A percentile compares a stretch with the other conserved stretches of the same genome.
These are phyloP conservation scores for Serinus canaria DNA, from an alignment of 2,113 vertebrate species.

Conservation along the genomic window DNA sequence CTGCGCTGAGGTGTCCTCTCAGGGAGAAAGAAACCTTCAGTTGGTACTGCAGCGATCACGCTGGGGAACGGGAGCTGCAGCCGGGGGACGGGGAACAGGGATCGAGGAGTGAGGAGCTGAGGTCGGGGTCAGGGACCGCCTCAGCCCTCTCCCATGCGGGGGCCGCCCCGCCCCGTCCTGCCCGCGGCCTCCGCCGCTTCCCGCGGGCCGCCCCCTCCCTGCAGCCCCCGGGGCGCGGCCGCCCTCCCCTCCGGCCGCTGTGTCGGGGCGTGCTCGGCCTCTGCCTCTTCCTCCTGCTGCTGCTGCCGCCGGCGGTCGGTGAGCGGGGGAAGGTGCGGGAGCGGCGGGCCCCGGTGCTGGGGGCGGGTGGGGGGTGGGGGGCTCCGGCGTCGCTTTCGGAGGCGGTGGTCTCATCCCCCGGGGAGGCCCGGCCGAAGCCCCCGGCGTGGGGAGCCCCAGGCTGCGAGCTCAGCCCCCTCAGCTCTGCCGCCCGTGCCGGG, in stretches of 20 bases:
- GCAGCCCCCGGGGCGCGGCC: accelerated
- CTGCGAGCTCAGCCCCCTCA: not conserved
- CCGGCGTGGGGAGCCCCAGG: not conserved
- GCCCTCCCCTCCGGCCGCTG: not conserved
- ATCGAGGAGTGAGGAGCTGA: accelerated
- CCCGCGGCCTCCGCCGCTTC: not conserved
- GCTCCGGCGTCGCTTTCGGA: not conserved
- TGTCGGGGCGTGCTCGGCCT: accelerated
- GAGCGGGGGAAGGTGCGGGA: not conserved
- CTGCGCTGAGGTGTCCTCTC: not conserved
- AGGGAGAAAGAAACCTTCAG: not conserved
- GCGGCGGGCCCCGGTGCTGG: accelerated
- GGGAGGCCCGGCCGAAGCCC: not conserved
- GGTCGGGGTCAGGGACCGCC: not conserved
- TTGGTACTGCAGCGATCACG: not conserved
- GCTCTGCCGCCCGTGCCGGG: not conserved
- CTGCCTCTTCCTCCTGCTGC: accelerated
- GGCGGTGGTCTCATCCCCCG: not conserved
- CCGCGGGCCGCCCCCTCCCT: not conserved
- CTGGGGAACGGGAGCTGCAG: not conserved
- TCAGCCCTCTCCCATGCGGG: not conserved
- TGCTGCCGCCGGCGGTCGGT: not conserved
- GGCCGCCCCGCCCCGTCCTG: not conserved
- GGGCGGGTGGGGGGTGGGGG: no score
- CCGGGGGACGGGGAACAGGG: accelerated